Conservation (phyloP, 2,797 vertebrate genomes). For the Schizothorax lantsangensis region DNA sequence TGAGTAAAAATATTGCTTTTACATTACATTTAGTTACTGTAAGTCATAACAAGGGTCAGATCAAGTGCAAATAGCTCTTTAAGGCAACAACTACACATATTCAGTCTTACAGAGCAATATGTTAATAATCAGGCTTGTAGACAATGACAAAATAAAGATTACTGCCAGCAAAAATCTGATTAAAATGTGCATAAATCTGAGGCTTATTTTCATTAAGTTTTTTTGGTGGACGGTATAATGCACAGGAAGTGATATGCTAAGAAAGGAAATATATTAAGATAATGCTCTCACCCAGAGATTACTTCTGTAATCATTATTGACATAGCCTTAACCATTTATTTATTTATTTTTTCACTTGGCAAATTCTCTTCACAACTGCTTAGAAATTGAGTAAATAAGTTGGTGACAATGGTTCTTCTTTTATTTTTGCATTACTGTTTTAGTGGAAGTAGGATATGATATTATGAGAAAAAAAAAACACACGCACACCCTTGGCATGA, state of each 20-base stretch:
- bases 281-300: neutral
- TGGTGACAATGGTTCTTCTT: neutral
- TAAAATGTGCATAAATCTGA: neutral
- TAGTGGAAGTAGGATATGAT: neutral
- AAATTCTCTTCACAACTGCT: neutral
- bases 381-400: neutral
- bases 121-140: neutral
- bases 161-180: neutral
- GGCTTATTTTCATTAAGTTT: neutral
- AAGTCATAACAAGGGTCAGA: neutral
- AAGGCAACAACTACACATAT: neutral
- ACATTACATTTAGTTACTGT: neutral
- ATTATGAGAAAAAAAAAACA: neutral
- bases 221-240: neutral
- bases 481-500: neutral
- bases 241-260: neutral
- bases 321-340: slow-evolving; percentile 4
- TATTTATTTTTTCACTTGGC: neutral
- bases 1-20: neutral
- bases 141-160: neutral
- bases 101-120: neutral
- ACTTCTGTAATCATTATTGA: slow-evolving; percentile 19
- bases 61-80: neutral
- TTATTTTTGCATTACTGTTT: neutral
- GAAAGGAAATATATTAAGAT: neutral